phyloP scores from a whole-genome alignment of 2,797 vertebrate genomes.

The Myotis myotis region DNA sequence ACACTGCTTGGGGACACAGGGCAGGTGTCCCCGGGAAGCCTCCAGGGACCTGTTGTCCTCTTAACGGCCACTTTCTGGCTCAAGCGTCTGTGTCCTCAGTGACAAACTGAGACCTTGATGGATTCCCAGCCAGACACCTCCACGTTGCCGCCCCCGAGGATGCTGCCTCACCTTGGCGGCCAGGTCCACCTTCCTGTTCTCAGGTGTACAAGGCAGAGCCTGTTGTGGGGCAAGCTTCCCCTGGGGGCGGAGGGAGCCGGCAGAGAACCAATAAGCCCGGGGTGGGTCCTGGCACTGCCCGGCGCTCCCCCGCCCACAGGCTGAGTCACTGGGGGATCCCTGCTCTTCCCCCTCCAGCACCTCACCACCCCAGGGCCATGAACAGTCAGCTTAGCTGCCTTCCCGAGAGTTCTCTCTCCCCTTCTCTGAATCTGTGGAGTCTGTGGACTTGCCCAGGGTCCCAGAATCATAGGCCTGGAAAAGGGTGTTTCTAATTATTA shows the following conservation, averaged over 20 bases:
- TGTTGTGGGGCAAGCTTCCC: slow-evolving; percentile 5
- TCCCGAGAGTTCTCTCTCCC: neutral
- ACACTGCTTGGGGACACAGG: too few species aligned
- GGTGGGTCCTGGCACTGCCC: neutral
- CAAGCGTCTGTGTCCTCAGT: neutral
- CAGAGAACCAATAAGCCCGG: neutral
- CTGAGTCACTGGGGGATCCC: neutral
- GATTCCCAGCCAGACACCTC: neutral
- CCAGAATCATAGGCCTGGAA: neutral
- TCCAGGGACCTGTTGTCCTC: neutral
- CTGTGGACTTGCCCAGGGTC: neutral
- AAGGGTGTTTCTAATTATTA: neutral
- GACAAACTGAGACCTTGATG: neutral
- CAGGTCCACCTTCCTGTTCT: neutral
- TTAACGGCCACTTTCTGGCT: neutral
- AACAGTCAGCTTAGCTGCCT: neutral
- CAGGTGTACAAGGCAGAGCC: slow-evolving; percentile 13
- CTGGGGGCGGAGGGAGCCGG: neutral
- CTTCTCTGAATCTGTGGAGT: neutral
- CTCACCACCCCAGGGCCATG: too few species aligned
- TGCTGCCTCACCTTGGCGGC: neutral
- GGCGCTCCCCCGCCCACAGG: neutral
- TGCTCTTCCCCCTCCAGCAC: neutral
- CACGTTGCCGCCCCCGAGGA: neutral
- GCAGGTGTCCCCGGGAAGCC: neutral